Evolutionary conservation across 2,888 invertebrate species (phyloP).

Genomic region (Drosophila lacicola): DNA sequence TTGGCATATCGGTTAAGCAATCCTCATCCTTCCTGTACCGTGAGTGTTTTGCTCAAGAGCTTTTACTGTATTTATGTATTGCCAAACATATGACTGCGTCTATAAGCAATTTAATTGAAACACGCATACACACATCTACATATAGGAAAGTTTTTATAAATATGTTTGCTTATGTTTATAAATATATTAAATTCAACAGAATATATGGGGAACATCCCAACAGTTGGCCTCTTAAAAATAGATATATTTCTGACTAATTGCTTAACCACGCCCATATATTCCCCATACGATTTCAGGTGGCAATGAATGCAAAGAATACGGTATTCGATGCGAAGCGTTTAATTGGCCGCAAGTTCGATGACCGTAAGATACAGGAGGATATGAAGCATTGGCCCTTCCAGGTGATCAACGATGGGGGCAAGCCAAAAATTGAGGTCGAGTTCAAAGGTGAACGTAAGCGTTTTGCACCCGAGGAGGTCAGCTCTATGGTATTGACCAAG

Average conservation of each 20-base stretch:
- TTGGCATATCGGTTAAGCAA: too few relatives aligned
- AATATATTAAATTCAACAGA: neutral
- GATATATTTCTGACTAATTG: slow-evolving; percentile 30
- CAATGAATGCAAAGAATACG: slow-evolving; percentile 92
- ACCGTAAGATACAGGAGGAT: slow-evolving; percentile 91
- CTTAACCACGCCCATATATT: neutral
- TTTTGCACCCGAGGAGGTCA: slow-evolving; percentile 93
- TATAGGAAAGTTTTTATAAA: neutral
- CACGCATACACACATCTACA: neutral
- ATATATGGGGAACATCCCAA: slow-evolving; percentile 10
- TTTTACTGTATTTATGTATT: neutral
- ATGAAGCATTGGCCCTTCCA: slow-evolving; percentile 94
- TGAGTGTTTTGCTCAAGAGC: neutral
- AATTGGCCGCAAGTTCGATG: slow-evolving; percentile 93
- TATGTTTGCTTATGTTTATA: neutral
- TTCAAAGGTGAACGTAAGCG: slow-evolving; percentile 91
- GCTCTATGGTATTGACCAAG: slow-evolving; percentile 93
- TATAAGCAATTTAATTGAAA: neutral
- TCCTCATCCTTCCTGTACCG: too few relatives aligned
- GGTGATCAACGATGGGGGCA: slow-evolving; percentile 88
- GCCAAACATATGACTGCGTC: neutral
- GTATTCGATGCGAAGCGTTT: slow-evolving; percentile 93
- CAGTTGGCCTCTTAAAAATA: slow-evolving; percentile 38
- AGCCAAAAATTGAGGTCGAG: slow-evolving; percentile 90
- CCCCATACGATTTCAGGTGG: slow-evolving; percentile 86